phyloP scores from a whole-genome alignment of 2,797 vertebrate species.

The Cichlasoma orientale region DNA sequence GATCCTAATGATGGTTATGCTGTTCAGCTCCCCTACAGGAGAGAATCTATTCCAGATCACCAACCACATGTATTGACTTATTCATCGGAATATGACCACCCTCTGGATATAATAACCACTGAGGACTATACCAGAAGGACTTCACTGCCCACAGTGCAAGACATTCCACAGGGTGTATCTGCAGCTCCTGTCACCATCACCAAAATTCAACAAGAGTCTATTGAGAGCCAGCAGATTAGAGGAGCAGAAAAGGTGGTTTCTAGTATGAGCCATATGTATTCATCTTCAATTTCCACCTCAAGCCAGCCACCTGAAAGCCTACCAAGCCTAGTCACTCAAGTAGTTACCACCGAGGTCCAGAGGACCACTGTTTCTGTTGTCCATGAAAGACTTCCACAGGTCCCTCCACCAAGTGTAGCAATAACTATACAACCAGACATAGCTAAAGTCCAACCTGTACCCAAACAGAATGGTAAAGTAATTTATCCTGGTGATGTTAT shows the following conservation, averaged over 20 bases:
- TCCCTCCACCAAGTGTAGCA: slow-evolving; percentile 77
- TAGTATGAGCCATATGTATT: slow-evolving; percentile 84
- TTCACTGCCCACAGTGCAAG: slow-evolving; percentile 56
- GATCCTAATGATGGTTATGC: slow-evolving; percentile 37
- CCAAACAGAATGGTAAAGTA: slow-evolving; percentile 87
- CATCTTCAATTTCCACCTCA: slow-evolving; percentile 83
- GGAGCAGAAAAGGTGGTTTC: slow-evolving; percentile 82
- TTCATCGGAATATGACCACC: slow-evolving; percentile 69
- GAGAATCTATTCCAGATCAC: slow-evolving; percentile 52
- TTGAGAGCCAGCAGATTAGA: slow-evolving; percentile 83
- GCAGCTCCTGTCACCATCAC: slow-evolving; percentile 80
- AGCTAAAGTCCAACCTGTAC: slow-evolving; percentile 74
- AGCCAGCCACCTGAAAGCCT: slow-evolving; percentile 76
- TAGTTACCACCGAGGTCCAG: slow-evolving; percentile 85
- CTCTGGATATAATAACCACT: slow-evolving; percentile 67
- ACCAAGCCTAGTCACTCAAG: slow-evolving; percentile 82
- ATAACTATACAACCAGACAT: slow-evolving; percentile 82
- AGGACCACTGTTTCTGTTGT: slow-evolving; percentile 85
- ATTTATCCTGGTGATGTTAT: slow-evolving; percentile 88
- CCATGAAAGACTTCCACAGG: slow-evolving; percentile 81
- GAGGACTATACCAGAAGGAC: slow-evolving; percentile 64
- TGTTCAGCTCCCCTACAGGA: slow-evolving; percentile 55
- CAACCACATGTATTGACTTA: slow-evolving; percentile 57
- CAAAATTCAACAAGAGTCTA: slow-evolving; percentile 78
- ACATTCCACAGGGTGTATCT: slow-evolving; percentile 55